These are phyloP conservation scores for Congeria kusceri DNA, from an alignment of 2,888 invertebrate genomes.

Conservation along the genomic window DNA sequence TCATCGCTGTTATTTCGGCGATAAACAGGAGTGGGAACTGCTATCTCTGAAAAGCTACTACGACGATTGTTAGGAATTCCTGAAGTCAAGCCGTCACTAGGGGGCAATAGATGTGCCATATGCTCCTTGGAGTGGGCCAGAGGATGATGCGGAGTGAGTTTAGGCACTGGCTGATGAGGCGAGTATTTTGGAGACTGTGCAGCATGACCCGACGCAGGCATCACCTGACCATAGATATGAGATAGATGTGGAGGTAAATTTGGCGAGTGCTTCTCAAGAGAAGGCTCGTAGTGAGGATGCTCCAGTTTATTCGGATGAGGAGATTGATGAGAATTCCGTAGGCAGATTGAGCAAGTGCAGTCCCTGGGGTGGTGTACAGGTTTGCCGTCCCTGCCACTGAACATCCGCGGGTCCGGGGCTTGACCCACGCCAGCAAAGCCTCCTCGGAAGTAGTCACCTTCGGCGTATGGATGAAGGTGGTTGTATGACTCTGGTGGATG, in stretches of 20 bases:
- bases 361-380: constrained; percentile 28
- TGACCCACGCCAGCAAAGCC: neutral
- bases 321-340: constrained; percentile 5
- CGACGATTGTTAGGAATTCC: constrained; percentile 14
- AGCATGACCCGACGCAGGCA: constrained; percentile 39
- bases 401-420: neutral
- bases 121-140: constrained; percentile 55
- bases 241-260: constrained; percentile 13
- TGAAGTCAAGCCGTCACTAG: neutral
- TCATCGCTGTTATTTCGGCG: neutral
- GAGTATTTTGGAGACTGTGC: constrained; percentile 11
- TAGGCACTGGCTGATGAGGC: constrained; percentile 46
- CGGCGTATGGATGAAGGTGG: neutral
- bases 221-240: constrained; percentile 31
- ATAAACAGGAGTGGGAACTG: neutral
- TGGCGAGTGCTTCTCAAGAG: constrained; percentile 34
- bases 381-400: neutral
- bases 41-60: constrained; percentile 18
- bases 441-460: neutral
- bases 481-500: too few relatives aligned
- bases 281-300: constrained; percentile 14
- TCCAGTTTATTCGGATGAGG: constrained; percentile 15
- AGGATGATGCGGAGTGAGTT: constrained; percentile 58
- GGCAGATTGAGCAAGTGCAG: constrained; percentile 48
- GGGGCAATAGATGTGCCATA: neutral